phyloP scores from a whole-genome alignment of 2,113 vertebrate genomes.

The Rhineura floridana region DNA sequence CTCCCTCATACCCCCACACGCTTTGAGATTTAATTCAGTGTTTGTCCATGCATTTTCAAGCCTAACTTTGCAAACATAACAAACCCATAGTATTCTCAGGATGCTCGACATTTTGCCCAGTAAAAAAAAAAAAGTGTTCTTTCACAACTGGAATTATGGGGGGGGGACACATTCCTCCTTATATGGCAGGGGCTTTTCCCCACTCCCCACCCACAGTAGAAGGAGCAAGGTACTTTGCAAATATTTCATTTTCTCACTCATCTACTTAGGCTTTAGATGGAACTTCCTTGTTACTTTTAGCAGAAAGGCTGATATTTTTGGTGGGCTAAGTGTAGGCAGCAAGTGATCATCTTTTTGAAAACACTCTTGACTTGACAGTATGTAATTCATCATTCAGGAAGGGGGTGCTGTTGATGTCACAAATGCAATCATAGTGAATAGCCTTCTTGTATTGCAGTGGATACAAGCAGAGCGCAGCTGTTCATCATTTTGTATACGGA shows the following conservation, averaged over 20 bases:
- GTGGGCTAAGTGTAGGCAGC: constrained; percentile 34
- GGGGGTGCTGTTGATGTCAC: not conserved
- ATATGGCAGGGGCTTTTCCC: not conserved
- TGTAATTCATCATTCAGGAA: constrained; percentile 7
- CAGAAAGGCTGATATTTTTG: constrained; percentile 8
- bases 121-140: not conserved
- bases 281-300: constrained; percentile 24
- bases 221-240: not conserved
- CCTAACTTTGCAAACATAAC: not conserved
- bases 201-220: not conserved
- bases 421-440: not conserved
- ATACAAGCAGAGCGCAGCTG: constrained; percentile 6
- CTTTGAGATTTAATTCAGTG: not conserved
- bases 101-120: not conserved
- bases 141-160: not conserved
- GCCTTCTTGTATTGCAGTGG: not conserved
- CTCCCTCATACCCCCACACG: not conserved
- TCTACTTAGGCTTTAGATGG: not conserved
- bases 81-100: not conserved
- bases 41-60: not conserved
- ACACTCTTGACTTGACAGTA: not conserved
- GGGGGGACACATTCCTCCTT: not conserved
- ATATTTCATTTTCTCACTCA: not conserved
- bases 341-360: constrained; percentile 1
- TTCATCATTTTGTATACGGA: constrained; percentile 22